These are phyloP conservation scores for Dicerorhinus sumatrensis DNA, from an alignment of 2,113 vertebrate species.

Conservation along the genomic window DNA sequence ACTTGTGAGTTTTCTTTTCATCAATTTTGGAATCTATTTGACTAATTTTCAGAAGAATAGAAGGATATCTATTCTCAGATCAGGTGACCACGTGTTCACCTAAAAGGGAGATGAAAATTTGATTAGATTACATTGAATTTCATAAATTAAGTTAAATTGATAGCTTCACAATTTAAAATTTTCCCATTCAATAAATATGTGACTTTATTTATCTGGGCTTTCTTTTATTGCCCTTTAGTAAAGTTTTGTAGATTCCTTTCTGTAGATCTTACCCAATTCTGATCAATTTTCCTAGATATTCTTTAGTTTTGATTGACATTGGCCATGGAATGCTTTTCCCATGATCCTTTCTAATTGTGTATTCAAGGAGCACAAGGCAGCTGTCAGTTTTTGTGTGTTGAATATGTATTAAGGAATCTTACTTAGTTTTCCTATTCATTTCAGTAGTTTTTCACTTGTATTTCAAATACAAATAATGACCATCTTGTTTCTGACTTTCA, in stretches of 20 bases:
- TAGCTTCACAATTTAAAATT: not conserved
- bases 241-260: not conserved
- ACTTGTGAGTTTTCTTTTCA: not conserved
- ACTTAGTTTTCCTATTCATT: not conserved
- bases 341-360: not conserved
- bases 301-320: not conserved
- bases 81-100: not conserved
- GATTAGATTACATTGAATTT: not conserved
- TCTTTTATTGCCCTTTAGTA: not conserved
- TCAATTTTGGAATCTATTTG: slow-evolving; percentile 3
- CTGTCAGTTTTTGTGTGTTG: not conserved
- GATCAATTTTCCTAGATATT: not conserved
- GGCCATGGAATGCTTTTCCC: not conserved
- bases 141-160: not conserved
- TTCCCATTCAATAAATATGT: not conserved
- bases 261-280: not conserved
- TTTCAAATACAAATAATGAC: not conserved
- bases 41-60: not conserved
- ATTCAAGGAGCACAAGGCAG: not conserved
- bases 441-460: not conserved
- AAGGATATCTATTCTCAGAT: not conserved
- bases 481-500: not conserved
- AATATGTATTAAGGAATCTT: not conserved
- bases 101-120: not conserved
- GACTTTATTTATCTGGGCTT: not conserved